A percentile compares a stretch with the other conserved stretches of the same genome.
These are phyloP conservation scores for Tichodroma muraria DNA, from an alignment of 2,113 vertebrate genomes.

Conservation along the genomic window DNA sequence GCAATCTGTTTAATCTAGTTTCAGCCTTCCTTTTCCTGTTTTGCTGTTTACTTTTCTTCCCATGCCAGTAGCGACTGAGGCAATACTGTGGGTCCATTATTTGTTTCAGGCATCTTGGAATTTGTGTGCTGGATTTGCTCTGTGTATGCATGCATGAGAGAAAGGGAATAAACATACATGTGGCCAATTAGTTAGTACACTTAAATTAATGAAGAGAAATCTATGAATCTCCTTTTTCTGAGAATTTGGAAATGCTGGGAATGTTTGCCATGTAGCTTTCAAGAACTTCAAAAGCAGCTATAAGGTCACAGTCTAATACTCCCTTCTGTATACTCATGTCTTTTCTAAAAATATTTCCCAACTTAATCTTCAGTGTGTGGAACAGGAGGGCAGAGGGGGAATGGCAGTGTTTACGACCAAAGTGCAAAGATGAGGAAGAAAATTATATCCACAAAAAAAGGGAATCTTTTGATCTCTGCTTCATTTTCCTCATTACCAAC, in stretches of 20 bases:
- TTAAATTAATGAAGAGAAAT: slow-evolving; percentile 31
- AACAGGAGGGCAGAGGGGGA: slow-evolving; percentile 40
- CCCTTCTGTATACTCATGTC: slow-evolving; percentile 52
- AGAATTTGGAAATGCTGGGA: slow-evolving; percentile 48
- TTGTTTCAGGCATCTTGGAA: slow-evolving; percentile 21
- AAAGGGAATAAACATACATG: slow-evolving; percentile 7
- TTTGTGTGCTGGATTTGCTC: slow-evolving; percentile 38
- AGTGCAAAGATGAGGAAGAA: slow-evolving; percentile 18
- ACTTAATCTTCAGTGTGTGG: slow-evolving; percentile 20
- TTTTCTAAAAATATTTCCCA: slow-evolving; percentile 59
- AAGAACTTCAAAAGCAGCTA: slow-evolving; percentile 49
- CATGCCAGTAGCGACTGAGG: slow-evolving; percentile 40
- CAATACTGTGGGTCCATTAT: slow-evolving; percentile 53
- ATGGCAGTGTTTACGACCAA: slow-evolving; percentile 39
- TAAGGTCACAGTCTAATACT: slow-evolving; percentile 38
- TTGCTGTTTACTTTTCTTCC: slow-evolving; percentile 60
- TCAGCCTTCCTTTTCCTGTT: slow-evolving; percentile 64
- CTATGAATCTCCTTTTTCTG: not conserved
- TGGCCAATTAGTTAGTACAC: not conserved
- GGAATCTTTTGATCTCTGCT: slow-evolving; percentile 30
- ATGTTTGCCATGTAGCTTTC: slow-evolving; percentile 25
- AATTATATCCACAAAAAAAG: not conserved
- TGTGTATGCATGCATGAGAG: not conserved
- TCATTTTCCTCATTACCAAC: slow-evolving; percentile 45
- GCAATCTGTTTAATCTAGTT: slow-evolving; percentile 62